These are phyloP conservation scores for Epirrita christyi DNA, from an alignment of 2,888 invertebrate species.

Conservation along the genomic window DNA sequence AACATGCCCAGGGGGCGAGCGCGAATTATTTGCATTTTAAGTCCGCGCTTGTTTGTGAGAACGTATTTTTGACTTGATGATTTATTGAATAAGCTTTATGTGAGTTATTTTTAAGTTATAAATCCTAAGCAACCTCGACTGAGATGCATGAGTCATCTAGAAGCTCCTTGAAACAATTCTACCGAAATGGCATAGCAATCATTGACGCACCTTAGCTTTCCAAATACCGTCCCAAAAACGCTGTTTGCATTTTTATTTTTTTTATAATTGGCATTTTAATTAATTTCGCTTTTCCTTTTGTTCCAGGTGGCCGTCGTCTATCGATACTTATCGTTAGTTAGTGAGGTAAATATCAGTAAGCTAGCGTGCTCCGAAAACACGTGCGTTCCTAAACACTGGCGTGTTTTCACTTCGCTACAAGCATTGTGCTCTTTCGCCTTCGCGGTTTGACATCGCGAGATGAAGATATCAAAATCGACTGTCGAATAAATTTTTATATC, in stretches of 20 bases:
- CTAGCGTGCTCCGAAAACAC: conserved; percentile 35
- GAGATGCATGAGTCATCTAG: neutral
- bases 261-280: conserved; percentile 80
- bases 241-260: conserved; percentile 51
- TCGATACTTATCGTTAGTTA: conserved; percentile 73
- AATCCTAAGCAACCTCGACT: conserved; percentile 3
- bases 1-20: conserved; percentile 75
- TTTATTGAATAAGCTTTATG: conserved; percentile 44
- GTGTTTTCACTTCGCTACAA: conserved; percentile 48
- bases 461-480: conserved; percentile 79
- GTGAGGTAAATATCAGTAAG: conserved; percentile 28
- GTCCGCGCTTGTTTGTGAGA: conserved; percentile 71
- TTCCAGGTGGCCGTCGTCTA: conserved; percentile 82
- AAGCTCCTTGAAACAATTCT: neutral
- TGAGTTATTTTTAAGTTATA: conserved; percentile 14
- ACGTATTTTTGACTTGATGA: conserved; percentile 61
- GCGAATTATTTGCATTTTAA: conserved; percentile 79
- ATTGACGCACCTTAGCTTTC: conserved; percentile 37
- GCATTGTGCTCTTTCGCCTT: conserved; percentile 44
- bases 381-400: conserved; percentile 42
- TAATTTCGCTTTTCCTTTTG: conserved; percentile 86
- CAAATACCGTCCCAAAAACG: conserved; percentile 37
- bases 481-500: conserved; percentile 78
- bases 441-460: conserved; percentile 64
- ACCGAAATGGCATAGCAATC: neutral